phyloP scores from a whole-genome alignment of 2,797 vertebrate species.

The Acrossocheilus wenchowensis region DNA sequence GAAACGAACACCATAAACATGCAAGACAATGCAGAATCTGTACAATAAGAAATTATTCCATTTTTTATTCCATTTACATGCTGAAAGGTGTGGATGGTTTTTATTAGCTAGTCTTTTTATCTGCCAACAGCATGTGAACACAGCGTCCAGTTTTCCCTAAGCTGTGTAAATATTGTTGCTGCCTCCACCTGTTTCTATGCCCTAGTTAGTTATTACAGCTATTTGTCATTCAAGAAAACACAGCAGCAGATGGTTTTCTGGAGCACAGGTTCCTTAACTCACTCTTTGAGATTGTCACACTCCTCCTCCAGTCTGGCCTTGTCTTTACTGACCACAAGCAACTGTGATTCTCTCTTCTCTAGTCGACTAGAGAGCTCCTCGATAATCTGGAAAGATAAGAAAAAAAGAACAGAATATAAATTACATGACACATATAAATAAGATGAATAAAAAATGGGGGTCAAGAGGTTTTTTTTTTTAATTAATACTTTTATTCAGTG shows the following conservation, averaged over 20 bases:
- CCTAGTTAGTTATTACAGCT: conserved; percentile 17
- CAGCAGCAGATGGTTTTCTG: neutral
- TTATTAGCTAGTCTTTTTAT: neutral
- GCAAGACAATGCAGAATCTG: neutral
- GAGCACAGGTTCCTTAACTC: conserved; percentile 71
- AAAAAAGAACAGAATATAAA: neutral
- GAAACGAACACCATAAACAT: neutral
- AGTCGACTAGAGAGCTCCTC: conserved; percentile 89
- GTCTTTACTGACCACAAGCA: conserved; percentile 93
- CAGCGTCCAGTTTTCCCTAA: neutral
- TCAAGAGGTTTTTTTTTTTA: neutral
- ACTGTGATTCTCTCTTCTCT: conserved; percentile 93
- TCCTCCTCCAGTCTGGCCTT: conserved; percentile 93
- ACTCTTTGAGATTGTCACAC: conserved; percentile 97
- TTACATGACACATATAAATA: neutral
- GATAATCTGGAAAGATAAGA: conserved; percentile 79
- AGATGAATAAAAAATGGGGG: neutral
- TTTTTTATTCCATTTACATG: neutral
- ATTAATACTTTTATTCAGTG: neutral
- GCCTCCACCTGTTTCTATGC: neutral
- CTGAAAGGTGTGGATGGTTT: neutral
- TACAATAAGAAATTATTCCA: neutral
- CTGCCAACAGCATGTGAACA: conserved; percentile 2
- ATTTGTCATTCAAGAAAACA: conserved; percentile 13
- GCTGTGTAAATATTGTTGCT: conserved; percentile 16